Evolutionary conservation across 2,888 invertebrate genomes (phyloP).

Genomic region (Hypercompe scribonia): DNA sequence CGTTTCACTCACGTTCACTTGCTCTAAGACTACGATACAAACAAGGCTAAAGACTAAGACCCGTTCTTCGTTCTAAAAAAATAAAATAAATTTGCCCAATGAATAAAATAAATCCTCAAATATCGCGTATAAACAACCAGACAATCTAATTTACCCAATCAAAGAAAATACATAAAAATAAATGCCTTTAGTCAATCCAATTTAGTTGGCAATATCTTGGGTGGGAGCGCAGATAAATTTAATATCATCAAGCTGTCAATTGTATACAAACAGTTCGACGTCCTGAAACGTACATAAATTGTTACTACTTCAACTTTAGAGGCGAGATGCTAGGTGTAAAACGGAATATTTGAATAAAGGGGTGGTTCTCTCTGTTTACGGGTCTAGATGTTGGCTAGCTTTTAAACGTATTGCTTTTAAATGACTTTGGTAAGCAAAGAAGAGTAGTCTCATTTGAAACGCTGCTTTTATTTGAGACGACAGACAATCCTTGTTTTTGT

Average conservation of each 20-base stretch:
- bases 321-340: conserved; percentile 23
- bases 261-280: conserved; percentile 19
- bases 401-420: background rate
- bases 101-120: conserved; percentile 4
- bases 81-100: background rate
- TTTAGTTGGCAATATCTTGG: conserved; percentile 9
- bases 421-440: background rate
- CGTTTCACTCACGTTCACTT: background rate
- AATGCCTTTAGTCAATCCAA: conserved; percentile 8
- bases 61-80: background rate
- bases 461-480: no score
- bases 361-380: conserved; percentile 7
- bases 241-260: conserved; percentile 7
- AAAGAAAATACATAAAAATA: conserved; percentile 12
- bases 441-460: background rate
- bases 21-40: background rate
- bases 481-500: no score
- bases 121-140: background rate
- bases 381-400: background rate
- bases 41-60: background rate
- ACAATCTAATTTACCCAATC: conserved; percentile 12
- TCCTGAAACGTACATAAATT: conserved; percentile 32
- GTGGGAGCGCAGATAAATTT: conserved; percentile 4
- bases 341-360: conserved; percentile 14
- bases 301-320: conserved; percentile 32